Conservation (phyloP, 2,797 vertebrate species). For the Acanthornis magna region DNA sequence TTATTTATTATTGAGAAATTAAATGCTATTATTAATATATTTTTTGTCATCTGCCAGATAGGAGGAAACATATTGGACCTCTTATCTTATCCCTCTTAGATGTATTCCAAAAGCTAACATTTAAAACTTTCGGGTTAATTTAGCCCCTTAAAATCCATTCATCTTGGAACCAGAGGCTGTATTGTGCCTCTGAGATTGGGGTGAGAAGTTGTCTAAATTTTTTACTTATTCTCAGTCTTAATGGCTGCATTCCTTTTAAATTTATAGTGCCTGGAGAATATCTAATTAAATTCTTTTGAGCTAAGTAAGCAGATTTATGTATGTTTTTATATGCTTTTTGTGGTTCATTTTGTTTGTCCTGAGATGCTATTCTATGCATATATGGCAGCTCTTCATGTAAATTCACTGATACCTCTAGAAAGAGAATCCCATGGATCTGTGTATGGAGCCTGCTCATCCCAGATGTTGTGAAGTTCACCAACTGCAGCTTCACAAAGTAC, state of each 20-base stretch:
- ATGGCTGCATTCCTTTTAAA: not conserved
- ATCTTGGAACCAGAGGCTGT: not conserved
- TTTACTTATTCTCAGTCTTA: not conserved
- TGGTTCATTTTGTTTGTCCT: rapidly evolving
- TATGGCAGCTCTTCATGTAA: not conserved
- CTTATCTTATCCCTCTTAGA: not conserved
- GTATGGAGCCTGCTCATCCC: not conserved
- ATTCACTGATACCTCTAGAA: not conserved
- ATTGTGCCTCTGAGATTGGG: not conserved
- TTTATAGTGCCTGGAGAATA: not conserved
- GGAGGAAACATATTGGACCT: not conserved
- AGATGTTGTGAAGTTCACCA: not conserved
- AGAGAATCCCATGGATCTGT: not conserved
- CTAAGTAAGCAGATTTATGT: not conserved
- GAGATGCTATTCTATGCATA: not conserved
- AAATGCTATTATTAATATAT: not conserved
- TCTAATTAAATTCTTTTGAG: not conserved
- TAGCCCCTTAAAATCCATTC: not conserved
- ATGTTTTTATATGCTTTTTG: not conserved
- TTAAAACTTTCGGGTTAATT: not conserved
- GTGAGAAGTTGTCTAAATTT: not conserved
- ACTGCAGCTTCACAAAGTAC: not conserved
- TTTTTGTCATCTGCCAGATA: not conserved
- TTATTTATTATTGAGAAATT: not conserved
- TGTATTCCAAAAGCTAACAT: not conserved